A percentile compares a stretch with the other conserved stretches of the same genome.
Conservation (phyloP, 2,888 invertebrate genomes). For the Muschampia plurimacula region DNA sequence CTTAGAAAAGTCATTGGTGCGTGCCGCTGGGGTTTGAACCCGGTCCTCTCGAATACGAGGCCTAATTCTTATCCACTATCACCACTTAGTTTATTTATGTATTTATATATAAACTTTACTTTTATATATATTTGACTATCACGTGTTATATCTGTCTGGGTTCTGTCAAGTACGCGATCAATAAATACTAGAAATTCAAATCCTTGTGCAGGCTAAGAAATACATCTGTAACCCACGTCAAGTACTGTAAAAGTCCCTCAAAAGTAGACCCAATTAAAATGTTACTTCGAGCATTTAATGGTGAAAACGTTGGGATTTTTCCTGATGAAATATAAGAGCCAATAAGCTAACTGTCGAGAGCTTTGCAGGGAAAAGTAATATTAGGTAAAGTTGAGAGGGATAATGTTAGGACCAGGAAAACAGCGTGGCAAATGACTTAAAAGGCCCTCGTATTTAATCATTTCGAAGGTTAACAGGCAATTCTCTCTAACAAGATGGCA, state of each 20-base stretch:
- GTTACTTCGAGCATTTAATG: constrained; percentile 16
- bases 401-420: constrained; percentile 30
- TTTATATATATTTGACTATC: too few relatives aligned
- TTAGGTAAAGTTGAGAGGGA: constrained; percentile 33
- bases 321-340: constrained; percentile 34
- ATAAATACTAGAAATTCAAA: background rate
- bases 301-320: constrained; percentile 20
- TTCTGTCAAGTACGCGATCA: background rate
- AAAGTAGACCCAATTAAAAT: constrained; percentile 18
- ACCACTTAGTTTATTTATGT: too few relatives aligned
- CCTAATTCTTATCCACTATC: too few relatives aligned
- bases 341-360: constrained; percentile 36
- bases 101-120: too few relatives aligned
- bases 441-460: constrained; percentile 35
- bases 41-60: too few relatives aligned
- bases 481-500: constrained; percentile 24
- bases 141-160: too few relatives aligned
- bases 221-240: background rate
- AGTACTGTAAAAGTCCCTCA: background rate
- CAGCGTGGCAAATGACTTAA: constrained; percentile 32
- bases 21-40: too few relatives aligned
- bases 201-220: background rate
- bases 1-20: too few relatives aligned
- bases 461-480: constrained; percentile 38
- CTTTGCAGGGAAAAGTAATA: constrained; percentile 26